Percentiles rank a stretch among this genome's conserved stretches.
These are phyloP conservation scores for Parnassius glacialis DNA, from an alignment of 2,888 invertebrate genomes.

Conservation along the genomic window DNA sequence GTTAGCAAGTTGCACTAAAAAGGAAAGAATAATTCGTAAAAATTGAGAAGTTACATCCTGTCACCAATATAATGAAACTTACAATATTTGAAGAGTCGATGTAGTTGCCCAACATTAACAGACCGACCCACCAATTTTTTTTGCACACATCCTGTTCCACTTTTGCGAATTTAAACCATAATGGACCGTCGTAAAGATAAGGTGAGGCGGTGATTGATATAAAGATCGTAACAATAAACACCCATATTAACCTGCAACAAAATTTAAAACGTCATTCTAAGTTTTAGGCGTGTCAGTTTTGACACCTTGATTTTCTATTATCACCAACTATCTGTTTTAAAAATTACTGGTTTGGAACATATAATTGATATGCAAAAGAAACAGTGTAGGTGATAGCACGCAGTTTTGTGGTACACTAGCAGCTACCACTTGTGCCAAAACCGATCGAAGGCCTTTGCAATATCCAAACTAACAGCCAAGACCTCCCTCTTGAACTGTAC, in stretches of 20 bases:
- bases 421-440: too few relatives aligned
- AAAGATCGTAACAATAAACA: constrained; percentile 30
- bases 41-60: background rate
- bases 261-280: background rate
- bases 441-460: too few relatives aligned
- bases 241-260: constrained; percentile 30
- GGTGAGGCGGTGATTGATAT: background rate
- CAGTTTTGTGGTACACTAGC: too few relatives aligned
- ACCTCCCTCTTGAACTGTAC: too few relatives aligned
- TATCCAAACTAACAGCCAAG: too few relatives aligned
- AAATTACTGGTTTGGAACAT: too few relatives aligned
- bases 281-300: too few relatives aligned
- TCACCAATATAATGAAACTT: constrained; percentile 17
- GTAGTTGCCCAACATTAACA: constrained; percentile 44
- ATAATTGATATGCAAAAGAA: too few relatives aligned
- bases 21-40: background rate
- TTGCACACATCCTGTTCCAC: constrained; percentile 34
- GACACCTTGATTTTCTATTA: too few relatives aligned
- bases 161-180: constrained; percentile 31
- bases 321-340: too few relatives aligned
- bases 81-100: constrained; percentile 34
- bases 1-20: constrained; percentile 38
- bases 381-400: too few relatives aligned
- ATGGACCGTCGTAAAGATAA: constrained; percentile 34
- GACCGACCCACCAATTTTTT: constrained; percentile 40